Evolutionary conservation across 2,888 invertebrate genomes (phyloP), one percentile per base, ranked within the genome.

Genomic region (Orthosia cruda): DNA sequence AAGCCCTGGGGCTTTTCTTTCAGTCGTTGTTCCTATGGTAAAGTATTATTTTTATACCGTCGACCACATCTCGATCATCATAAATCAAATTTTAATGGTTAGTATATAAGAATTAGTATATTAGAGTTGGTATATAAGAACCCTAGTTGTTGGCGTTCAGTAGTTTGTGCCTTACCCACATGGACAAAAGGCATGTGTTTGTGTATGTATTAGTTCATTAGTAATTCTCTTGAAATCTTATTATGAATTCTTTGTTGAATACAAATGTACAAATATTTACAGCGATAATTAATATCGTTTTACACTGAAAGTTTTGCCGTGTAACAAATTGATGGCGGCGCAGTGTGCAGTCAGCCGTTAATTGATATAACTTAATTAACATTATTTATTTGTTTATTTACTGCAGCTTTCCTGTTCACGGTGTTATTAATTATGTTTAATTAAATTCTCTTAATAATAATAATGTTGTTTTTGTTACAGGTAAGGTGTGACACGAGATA

Each of bases 391-490:
- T 47, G 62, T 45, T 62, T 18, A 50, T 74, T 59, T 59, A 65
- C 26, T 45, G 15, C 15, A 23, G 45, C 4, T 45, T 50, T 50
- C 49, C 13, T 15, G 26, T 11, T 54, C 7, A 32, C 20, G 47
- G 20, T 7, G 15, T 47, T 54, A 47, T 54, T 47, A 9, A 73
- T 20, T 16, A 45, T 65, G 54, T 49, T 11, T 55, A 15, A 2
- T 50, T 52, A 32, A 45, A 57, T 18, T 40, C 4, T 63, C n/a
- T 49, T 80, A 49, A 57, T 65, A 52, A 57, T 65, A 52, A 26
- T 20, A 3, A 18, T 57, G 5, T 55, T 67, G 0, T 50, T 81
- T 81, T 75, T 75, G 26, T 79, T 81, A 57, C 79, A 79, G 79
- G 79, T 79, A 75, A 55, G 26, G 50, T 16, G 50, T 20, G 59